Evolutionary conservation across 2,113 vertebrate genomes (phyloP), one percentile per base, ranked within the genome.

Genomic region (Proteles cristata): DNA sequence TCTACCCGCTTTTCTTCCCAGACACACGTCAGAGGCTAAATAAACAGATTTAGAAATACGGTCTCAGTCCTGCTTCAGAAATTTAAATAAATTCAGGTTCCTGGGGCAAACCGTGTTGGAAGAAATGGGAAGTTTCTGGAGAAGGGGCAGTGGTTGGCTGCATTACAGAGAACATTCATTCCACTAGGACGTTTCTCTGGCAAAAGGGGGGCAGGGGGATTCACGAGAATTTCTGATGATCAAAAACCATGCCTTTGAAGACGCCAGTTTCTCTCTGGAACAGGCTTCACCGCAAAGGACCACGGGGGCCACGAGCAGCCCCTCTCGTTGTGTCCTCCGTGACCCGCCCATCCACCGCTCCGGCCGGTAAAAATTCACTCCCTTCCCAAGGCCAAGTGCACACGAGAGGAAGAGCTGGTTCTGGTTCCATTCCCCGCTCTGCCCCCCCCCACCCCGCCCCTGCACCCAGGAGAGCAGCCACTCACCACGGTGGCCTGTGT

Each of bases 1-100:
- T 92, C 55, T 76, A 48, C 94, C 65, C 14, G 45, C 9, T 88
- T 74, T 97, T 95, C 96, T 93, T 82, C 90, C 95, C 96, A 93
- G 71, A 87, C 35, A 63, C 86, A 90, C 96, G 96, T 96, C 43
- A 73, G 86, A 43, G 84, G 83, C 35, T 58, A 8, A 97, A 95
- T 96, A 98, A 98, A 98, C 16, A 31, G 39, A 1, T 50, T 63
- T 65, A 3, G 85, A 87, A 90, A 0, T 8, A 7, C 80, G 17
- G 11, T 31, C 11, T 48, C 14, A 1, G 81, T 11, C 16, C 23
- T 84, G 14, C n/a, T 12, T 66, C 33, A 63, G 45, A 61, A 93
- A 43, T 3, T 87, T 69, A 81, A 83, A 48, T 61, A 61, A 82
- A 76, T n/a, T 23, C 48, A 39, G 39, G 55, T 53, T 82, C 79